phyloP scores from a whole-genome alignment of 2,888 invertebrate genomes.

The Charanyca ferruginea region DNA sequence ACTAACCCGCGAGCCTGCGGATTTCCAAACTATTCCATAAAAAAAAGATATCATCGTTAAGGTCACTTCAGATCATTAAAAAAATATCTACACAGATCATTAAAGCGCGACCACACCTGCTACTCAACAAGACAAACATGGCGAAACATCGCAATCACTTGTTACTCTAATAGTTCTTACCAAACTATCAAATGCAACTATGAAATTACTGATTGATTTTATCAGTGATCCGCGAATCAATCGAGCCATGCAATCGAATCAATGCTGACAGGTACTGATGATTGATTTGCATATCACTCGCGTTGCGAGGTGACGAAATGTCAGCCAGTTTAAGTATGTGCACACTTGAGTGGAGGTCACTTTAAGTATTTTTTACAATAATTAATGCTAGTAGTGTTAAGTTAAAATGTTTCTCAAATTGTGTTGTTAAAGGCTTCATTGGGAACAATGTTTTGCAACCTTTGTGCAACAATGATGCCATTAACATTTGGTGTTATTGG shows the following conservation, averaged over 20 bases:
- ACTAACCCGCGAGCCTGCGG: no score
- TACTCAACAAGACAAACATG: constrained; percentile 39
- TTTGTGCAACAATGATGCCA: no score
- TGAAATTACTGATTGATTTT: constrained; percentile 54
- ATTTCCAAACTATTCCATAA: constrained; percentile 3
- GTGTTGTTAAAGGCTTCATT: background rate
- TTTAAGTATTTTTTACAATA: constrained; percentile 2
- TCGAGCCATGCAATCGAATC: constrained; percentile 61
- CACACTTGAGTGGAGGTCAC: constrained; percentile 31
- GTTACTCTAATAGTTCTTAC: constrained; percentile 51
- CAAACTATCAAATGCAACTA: constrained; percentile 39
- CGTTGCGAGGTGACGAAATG: constrained; percentile 61
- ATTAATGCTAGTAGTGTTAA: constrained; percentile 11
- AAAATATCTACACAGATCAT: constrained; percentile 25
- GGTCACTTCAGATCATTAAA: constrained; percentile 23
- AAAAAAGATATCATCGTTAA: background rate
- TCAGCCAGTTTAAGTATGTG: constrained; percentile 38
- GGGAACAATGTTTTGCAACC: no score
- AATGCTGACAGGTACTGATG: constrained; percentile 61
- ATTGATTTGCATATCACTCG: constrained; percentile 65
- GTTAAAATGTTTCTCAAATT: constrained; percentile 2
- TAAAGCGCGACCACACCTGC: constrained; percentile 23
- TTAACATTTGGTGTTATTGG: no score
- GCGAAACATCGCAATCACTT: constrained; percentile 29
- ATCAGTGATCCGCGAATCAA: constrained; percentile 53